phyloP scores from a whole-genome alignment of 1,140 invertebrate species.

The Lordiphosa clarofinis region DNA sequence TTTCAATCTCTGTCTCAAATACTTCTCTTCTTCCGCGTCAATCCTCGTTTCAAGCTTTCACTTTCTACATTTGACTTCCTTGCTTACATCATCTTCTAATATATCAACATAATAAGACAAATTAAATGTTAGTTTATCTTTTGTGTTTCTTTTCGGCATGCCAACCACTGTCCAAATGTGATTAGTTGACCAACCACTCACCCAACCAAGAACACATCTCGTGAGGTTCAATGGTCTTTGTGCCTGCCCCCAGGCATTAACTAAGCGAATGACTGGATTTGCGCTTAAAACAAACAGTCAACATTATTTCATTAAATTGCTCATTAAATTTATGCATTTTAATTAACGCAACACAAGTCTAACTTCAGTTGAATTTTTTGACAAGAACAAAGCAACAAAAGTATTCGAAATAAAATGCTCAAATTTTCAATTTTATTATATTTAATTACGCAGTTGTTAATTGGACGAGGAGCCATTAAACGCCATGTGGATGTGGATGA shows the following conservation, averaged over 20 bases:
- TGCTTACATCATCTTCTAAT: no score
- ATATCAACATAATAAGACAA: no score
- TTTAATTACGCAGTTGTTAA: slow-evolving; percentile 64
- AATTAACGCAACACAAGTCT: slow-evolving; percentile 22
- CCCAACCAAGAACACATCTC: slow-evolving; percentile 9
- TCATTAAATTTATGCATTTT: slow-evolving; percentile 43
- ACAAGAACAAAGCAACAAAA: slow-evolving; percentile 4
- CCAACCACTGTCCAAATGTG: no score
- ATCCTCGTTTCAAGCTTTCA: no score
- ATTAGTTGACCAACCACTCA: neutral
- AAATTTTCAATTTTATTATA: slow-evolving; percentile 34
- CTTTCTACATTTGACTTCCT: no score
- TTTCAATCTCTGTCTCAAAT: no score
- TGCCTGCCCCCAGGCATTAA: slow-evolving; percentile 10
- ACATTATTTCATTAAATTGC: slow-evolving; percentile 44
- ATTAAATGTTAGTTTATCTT: no score
- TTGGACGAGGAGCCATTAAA: slow-evolving; percentile 46
- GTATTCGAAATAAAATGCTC: no score
- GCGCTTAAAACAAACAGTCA: neutral
- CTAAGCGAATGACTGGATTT: slow-evolving; percentile 15
- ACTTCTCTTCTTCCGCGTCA: no score
- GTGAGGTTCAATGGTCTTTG: slow-evolving; percentile 24
- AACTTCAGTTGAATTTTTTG: neutral
- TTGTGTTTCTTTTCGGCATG: no score
- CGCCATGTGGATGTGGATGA: slow-evolving; percentile 8